These are phyloP conservation scores for Hippocampus mohnikei DNA, from an alignment of 2,113 vertebrate genomes.

Conservation along the genomic window DNA sequence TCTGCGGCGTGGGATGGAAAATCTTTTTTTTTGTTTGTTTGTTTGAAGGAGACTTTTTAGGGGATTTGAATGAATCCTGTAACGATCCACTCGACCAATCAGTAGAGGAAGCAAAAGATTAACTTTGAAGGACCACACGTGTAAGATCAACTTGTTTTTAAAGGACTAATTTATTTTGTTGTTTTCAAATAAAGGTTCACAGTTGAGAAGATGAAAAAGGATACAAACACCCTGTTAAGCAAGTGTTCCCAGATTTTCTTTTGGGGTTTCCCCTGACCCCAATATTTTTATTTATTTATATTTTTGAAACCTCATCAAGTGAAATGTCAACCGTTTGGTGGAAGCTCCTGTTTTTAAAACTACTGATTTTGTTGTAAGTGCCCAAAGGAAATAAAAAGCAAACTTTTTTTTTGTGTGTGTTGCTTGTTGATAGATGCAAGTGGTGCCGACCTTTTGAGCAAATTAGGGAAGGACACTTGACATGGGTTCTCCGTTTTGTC, in stretches of 20 bases:
- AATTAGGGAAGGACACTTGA: too few relatives aligned
- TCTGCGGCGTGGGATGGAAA: background rate
- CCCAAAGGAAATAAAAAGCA: background rate
- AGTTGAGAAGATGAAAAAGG: background rate
- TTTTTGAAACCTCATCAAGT: too few relatives aligned
- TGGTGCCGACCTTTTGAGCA: too few relatives aligned
- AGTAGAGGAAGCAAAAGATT: background rate
- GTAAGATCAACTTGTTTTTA: background rate
- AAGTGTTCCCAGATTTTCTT: background rate
- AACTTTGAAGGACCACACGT: background rate
- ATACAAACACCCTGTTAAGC: too few relatives aligned
- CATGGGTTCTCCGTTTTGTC: too few relatives aligned
- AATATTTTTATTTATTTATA: too few relatives aligned
- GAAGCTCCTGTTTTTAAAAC: background rate
- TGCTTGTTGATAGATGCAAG: background rate
- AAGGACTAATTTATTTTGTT: background rate
- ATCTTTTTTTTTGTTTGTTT: background rate
- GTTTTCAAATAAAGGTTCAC: background rate
- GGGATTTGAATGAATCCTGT: background rate
- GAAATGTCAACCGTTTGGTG: background rate
- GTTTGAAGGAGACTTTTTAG: too few relatives aligned
- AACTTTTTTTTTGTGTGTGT: background rate
- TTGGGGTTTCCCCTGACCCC: background rate
- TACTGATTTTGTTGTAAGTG: background rate
- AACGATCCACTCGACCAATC: background rate